A percentile compares a stretch with the other conserved stretches of the same genome.
Evolutionary conservation across 2,113 vertebrate genomes (phyloP).

Genomic region (Thunnus thynnus): DNA sequence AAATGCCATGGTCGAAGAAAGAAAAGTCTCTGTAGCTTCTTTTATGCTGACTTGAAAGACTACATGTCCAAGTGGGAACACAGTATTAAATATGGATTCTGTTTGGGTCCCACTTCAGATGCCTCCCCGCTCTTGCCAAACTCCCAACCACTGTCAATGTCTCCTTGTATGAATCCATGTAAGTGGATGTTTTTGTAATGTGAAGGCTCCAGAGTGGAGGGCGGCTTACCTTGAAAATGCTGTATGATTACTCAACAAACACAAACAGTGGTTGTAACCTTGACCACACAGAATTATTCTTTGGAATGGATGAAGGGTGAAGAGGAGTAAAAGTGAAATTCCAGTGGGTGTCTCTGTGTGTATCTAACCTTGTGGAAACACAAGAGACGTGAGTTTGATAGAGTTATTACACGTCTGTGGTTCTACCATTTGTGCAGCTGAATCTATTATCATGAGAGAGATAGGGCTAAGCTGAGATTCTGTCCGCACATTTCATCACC

Average conservation of each 20-base stretch:
- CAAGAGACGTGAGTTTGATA: constrained; percentile 83
- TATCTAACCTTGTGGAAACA: constrained; percentile 86
- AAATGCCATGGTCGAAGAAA: constrained; percentile 63
- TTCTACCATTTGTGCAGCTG: constrained; percentile 76
- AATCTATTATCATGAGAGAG: constrained; percentile 78
- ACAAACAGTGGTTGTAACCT: constrained; percentile 82
- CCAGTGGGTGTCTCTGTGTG: constrained; percentile 82
- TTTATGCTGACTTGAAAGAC: constrained; percentile 80
- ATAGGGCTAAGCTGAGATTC: constrained; percentile 68
- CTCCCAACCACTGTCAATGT: constrained; percentile 61
- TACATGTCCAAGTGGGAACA: constrained; percentile 71
- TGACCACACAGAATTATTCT: constrained; percentile 69
- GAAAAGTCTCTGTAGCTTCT: constrained; percentile 77
- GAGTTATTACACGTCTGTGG: constrained; percentile 82
- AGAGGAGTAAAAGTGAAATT: constrained; percentile 79
- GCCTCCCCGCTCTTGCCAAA: constrained; percentile 51
- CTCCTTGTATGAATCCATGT: constrained; percentile 70
- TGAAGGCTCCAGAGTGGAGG: constrained; percentile 74
- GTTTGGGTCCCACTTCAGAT: constrained; percentile 74
- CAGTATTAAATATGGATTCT: constrained; percentile 78
- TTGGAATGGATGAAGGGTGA: constrained; percentile 70
- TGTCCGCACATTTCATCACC: constrained; percentile 79
- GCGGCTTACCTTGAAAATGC: constrained; percentile 71
- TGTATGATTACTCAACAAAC: constrained; percentile 80
- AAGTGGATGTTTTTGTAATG: constrained; percentile 83